Percentiles rank a stretch among this genome's conserved stretches.
phyloP scores from a whole-genome alignment of 2,113 vertebrate genomes.

The Oenanthe oenanthe region DNA sequence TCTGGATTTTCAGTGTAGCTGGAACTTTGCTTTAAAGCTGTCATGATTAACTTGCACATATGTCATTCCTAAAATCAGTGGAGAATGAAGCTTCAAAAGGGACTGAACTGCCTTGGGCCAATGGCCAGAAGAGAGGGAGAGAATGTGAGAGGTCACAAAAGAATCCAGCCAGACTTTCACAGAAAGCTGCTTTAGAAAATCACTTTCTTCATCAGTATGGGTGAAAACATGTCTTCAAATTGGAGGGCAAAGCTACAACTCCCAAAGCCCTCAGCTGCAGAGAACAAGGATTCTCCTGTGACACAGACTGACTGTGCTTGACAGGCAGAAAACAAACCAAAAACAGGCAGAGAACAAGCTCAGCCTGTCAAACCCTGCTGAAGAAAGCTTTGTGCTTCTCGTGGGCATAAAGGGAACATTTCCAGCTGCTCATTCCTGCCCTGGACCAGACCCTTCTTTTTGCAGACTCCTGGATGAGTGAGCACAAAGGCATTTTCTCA shows the following conservation, averaged over 20 bases:
- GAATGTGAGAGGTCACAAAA: neutral
- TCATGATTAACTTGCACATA: neutral
- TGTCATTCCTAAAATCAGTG: neutral
- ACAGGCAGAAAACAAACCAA: neutral
- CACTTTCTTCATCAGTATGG: neutral
- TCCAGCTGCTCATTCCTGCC: neutral
- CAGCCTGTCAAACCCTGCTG: neutral
- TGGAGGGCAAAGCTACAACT: neutral
- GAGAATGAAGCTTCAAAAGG: neutral
- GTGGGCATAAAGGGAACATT: neutral
- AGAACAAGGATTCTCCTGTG: neutral
- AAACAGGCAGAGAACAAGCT: neutral
- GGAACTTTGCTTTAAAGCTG: neutral
- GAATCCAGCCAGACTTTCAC: neutral
- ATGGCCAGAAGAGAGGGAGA: neutral
- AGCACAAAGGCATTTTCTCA: neutral
- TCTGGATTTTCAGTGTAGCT: neutral
- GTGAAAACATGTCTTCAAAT: neutral
- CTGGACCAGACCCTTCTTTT: neutral
- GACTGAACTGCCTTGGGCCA: neutral
- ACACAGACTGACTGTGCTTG: neutral
- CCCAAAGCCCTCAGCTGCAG: neutral
- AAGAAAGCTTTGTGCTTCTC: neutral
- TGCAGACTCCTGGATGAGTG: neutral
- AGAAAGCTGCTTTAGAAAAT: neutral